Evolutionary conservation across 2,888 invertebrate species (phyloP), one percentile per base, ranked within the genome.

Genomic region (Nebria salina): DNA sequence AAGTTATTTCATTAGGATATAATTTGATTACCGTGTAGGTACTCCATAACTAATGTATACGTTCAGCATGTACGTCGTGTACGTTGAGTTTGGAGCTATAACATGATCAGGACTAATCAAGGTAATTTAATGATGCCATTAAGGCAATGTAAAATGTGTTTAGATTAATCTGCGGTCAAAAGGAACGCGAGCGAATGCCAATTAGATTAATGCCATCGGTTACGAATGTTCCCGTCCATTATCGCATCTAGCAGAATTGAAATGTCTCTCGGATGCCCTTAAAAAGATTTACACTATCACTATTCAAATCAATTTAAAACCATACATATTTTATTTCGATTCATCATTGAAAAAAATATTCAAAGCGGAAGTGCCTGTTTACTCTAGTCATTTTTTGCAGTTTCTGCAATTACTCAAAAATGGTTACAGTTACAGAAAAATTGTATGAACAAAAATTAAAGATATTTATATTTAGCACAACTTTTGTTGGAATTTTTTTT

Each of bases 161-260:
- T 81, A 76, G 81, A 81, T 81, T 81, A 81, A 81, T 81, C 81
- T 81, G 81, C 73, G 81, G 81, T 81, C 81, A 73, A 81, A 81
- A 81, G 81, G 81, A 81, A 81, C 81, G 72, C 81, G 76, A 76
- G 73, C 76, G 76, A 64, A 81, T 81, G 81, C 73, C 81, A 81
- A 81, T 81, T 76, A 81, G 81, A 81, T 81, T 81, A 81, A 81
- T 81, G 76, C 73, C 66, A 73, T 75, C 65, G 80, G 80, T 75
- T 70, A 65, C 80, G 75, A 76, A 75, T 76, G 75, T 81, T 75
- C 76, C 34, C 68, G 65, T 65, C 79, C 66, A 74, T 75, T 74
- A 74, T 42, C 75, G 79, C 79, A 13, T 79, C 79, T 79, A 79
- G 75, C 73, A 79, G 74, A 79, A 79, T 79, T 79, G 79, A 79